A percentile compares a stretch with the other conserved stretches of the same genome.
These are phyloP conservation scores for Haliclystus octoradiatus DNA, from an alignment of 30 jellyfish, hydroid and myxozoan genomes.

Conservation along the genomic window DNA sequence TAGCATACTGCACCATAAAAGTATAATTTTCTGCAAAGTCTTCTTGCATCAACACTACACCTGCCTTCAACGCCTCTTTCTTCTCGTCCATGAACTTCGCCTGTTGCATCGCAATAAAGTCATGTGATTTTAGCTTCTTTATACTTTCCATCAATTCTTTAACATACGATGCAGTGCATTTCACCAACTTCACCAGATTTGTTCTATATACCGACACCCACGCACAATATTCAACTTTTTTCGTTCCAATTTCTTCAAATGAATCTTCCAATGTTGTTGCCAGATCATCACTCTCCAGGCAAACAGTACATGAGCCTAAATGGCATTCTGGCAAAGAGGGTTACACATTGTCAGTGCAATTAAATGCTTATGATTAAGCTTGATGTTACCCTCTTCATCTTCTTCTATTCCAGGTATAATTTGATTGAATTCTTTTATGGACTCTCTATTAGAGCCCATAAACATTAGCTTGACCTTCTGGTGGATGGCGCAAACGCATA, in stretches of 20 bases:
- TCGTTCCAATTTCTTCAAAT: conserved; percentile 15
- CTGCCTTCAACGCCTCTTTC: background rate
- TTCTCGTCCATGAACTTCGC: background rate
- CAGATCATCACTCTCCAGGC: conserved; percentile 26
- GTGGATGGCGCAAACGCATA: conserved; percentile 52
- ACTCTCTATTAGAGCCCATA: background rate
- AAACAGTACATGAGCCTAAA: conserved; percentile 6
- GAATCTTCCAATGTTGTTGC: conserved; percentile 4
- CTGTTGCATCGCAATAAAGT: conserved; percentile 25
- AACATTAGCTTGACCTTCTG: conserved; percentile 40
- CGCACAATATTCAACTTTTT: conserved; percentile 18
- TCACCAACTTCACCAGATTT: conserved; percentile 10
- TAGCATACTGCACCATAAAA: conserved; percentile 27
- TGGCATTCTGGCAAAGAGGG: conserved; percentile 24
- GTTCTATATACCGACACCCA: conserved; percentile 35
- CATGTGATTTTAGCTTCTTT: conserved; percentile 9
- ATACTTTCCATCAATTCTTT: background rate
- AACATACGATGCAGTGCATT: conserved; percentile 9
- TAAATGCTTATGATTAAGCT: conserved; percentile 10
- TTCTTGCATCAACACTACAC: conserved; percentile 12
- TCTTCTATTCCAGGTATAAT: conserved; percentile 1
- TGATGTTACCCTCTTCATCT: conserved; percentile 13
- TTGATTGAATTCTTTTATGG: too few species aligned
- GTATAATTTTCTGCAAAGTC: conserved; percentile 28
- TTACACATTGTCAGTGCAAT: conserved; percentile 15